Percentiles rank a stretch among this genome's conserved stretches.
Conservation (phyloP, 2,113 vertebrate species). For the Gorsachius goisagi region DNA sequence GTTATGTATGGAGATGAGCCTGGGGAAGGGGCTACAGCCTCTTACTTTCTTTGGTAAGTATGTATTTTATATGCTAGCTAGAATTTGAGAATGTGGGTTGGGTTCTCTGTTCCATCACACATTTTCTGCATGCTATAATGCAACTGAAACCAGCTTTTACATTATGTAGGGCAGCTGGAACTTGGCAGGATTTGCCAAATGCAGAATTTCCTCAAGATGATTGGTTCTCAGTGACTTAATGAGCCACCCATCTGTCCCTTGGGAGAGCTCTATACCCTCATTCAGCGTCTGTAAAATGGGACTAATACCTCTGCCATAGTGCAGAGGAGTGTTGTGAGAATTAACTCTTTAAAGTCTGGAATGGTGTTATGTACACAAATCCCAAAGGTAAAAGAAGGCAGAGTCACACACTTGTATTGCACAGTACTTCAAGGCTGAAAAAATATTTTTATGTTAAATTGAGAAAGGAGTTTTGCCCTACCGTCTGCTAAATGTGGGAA, state of each 20-base stretch:
- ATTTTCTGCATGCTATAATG: neutral
- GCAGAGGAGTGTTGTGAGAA: neutral
- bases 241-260: neutral
- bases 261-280: neutral
- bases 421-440: neutral
- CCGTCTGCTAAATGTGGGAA: neutral
- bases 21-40: neutral
- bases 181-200: neutral
- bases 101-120: neutral
- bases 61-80: neutral
- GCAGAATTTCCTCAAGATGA: neutral
- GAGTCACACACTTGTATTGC: neutral
- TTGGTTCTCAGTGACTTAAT: neutral
- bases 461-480: neutral
- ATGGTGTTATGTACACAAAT: neutral
- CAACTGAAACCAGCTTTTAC: neutral
- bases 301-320: neutral
- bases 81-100: neutral
- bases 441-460: neutral
- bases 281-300: neutral
- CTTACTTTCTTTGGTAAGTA: neutral
- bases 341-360: neutral
- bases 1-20: neutral
- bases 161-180: neutral
- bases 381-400: neutral